phyloP scores from a whole-genome alignment of 1,140 invertebrate genomes.

The Drosophila triauraria region DNA sequence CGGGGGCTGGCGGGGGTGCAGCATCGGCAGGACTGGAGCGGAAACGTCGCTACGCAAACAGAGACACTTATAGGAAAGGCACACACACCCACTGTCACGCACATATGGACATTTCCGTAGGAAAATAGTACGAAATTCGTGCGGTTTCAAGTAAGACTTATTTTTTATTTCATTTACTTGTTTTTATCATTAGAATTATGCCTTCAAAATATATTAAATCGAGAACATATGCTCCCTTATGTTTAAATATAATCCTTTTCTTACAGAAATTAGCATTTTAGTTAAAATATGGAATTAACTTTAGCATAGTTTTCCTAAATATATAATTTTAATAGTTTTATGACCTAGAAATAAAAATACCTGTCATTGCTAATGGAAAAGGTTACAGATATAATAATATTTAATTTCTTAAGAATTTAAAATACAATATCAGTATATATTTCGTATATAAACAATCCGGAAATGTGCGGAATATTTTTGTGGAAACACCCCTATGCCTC shows the following conservation, averaged over 20 bases:
- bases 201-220: too few relatives aligned
- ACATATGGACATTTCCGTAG: constrained; percentile 13
- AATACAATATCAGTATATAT: neutral
- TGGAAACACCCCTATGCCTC: constrained; percentile 17
- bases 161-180: neutral
- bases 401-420: too few relatives aligned
- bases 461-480: too few relatives aligned
- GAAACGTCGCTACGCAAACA: constrained; percentile 50
- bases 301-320: neutral
- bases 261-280: neutral
- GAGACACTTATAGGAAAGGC: constrained; percentile 53
- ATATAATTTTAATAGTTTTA: neutral
- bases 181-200: neutral
- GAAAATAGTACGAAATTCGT: neutral
- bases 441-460: neutral
- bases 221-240: too few relatives aligned
- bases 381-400: too few relatives aligned
- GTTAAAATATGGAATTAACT: neutral
- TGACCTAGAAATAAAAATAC: too few relatives aligned
- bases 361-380: too few relatives aligned
- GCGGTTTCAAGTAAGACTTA: neutral
- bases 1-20: neutral
- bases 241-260: too few relatives aligned
- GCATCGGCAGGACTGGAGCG: constrained; percentile 34
- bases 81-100: constrained; percentile 22